phyloP scores from a whole-genome alignment of 2,113 vertebrate genomes.

The Oxyura jamaicensis region DNA sequence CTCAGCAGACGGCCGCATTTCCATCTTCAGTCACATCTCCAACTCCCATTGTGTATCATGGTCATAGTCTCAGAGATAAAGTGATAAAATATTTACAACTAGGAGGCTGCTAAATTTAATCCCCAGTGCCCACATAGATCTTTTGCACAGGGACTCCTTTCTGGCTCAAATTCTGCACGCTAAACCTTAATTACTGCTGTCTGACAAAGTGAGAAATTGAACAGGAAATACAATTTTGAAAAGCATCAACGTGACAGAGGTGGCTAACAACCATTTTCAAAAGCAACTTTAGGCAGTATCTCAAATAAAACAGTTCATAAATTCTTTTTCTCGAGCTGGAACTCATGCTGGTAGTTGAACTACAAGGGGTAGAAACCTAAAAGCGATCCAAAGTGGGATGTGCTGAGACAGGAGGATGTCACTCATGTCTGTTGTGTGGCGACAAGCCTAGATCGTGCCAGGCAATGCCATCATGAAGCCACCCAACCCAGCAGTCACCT shows the following conservation, averaged over 20 bases:
- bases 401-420: not conserved
- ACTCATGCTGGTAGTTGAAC: not conserved
- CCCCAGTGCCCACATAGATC: not conserved
- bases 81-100: slow-evolving; percentile 33
- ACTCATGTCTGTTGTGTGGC: not conserved
- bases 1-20: not conserved
- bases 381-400: not conserved
- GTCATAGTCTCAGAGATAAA: slow-evolving; percentile 39
- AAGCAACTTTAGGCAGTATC: slow-evolving; percentile 16
- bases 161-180: slow-evolving; percentile 11
- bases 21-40: not conserved
- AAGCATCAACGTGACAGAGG: slow-evolving; percentile 11
- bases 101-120: slow-evolving; percentile 33
- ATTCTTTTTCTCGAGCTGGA: not conserved
- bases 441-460: not conserved
- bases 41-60: not conserved
- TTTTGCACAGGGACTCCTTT: slow-evolving; percentile 6
- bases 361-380: not conserved
- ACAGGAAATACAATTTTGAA: slow-evolving; percentile 1
- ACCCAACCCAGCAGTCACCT: not conserved
- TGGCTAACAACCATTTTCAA: slow-evolving; percentile 28
- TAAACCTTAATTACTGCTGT: slow-evolving; percentile 48
- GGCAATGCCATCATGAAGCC: not conserved
- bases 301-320: not conserved
- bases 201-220: slow-evolving; percentile 54